Base-by-base conservation (phyloP, 2,888 invertebrate genomes). In the Mystacides longicornis region DNA sequence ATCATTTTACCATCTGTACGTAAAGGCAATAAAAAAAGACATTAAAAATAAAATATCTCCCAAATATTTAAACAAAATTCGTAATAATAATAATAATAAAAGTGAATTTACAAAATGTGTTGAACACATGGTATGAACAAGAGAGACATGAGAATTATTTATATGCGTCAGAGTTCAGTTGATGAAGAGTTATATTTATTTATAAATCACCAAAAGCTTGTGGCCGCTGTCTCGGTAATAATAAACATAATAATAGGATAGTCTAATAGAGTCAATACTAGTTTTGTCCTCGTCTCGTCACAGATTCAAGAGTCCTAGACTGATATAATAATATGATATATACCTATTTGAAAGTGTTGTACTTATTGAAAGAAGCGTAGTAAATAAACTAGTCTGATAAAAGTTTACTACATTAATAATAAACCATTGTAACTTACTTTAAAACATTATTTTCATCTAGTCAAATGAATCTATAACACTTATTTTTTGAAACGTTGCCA, bases 401-500 rank as follows among this genome's bases (percentile, higher is more conserved):
- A n/a, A 7, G 16, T 37, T 37, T 37, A n/a, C 14, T 37, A 37
- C 16, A 37, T 37, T n/a, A 37, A 7, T 3, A 37, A 7, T 7
- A 37, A n/a, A 37, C 14, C 16, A 37, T 37, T 37, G 14, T 37
- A 37, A 37, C n/a, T 37, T 37, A 37, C 16, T 37, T 37, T 37
- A n/a, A 37, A 37, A 37, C 37, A 37, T 37, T 27, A 27, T 27
- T 37, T 14, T 37, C 14, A 3, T 3, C 37, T 37, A 37, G 37
- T 37, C 37, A 37, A 37, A 37, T 37, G 37, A 37, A 37, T 37
- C 37, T 37, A 37, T 37, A 27, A 11, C 11, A 37, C 14, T 37
- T 37, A 37, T 37, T 37, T 37, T 37, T 37, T 37, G 37, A 37
- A 37, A 37, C 37, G 37, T 37, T 37, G 37, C 37, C 37, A 37